Percentiles rank a stretch among this genome's conserved stretches.
Conservation (phyloP, 1,140 invertebrate species). For the Berghia stephanieae region DNA sequence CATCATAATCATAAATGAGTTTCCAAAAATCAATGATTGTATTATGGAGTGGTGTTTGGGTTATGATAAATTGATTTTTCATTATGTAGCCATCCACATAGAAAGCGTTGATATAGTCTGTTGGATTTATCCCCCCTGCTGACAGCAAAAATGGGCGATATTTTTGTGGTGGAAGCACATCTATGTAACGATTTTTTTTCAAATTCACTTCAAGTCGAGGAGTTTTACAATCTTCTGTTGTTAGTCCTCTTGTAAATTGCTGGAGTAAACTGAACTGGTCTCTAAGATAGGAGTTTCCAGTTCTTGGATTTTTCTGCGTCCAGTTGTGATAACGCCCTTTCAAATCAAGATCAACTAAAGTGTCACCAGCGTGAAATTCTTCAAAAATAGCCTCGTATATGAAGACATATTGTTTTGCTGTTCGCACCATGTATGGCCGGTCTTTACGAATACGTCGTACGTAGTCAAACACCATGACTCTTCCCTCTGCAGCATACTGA, state of each 20-base stretch:
- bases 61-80: constrained; percentile 60
- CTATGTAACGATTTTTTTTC: constrained; percentile 55
- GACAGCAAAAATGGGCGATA: constrained; percentile 50
- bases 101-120: constrained; percentile 63
- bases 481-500: constrained; percentile 57
- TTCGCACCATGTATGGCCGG: constrained; percentile 60
- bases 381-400: constrained; percentile 65
- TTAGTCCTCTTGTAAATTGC: constrained; percentile 46
- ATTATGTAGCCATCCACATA: constrained; percentile 58
- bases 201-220: constrained; percentile 47
- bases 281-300: constrained; percentile 52
- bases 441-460: constrained; percentile 57
- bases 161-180: constrained; percentile 52
- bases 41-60: constrained; percentile 61
- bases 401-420: constrained; percentile 61
- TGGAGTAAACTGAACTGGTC: constrained; percentile 60
- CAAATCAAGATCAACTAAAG: constrained; percentile 47
- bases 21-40: constrained; percentile 66
- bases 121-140: constrained; percentile 64
- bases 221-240: constrained; percentile 39
- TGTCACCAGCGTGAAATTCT: constrained; percentile 52
- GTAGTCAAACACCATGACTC: constrained; percentile 58
- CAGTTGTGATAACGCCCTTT: constrained; percentile 53
- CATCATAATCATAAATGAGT: constrained; percentile 61
- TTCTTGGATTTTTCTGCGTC: constrained; percentile 50